Percentiles rank a stretch among this genome's conserved stretches.
Conservation (phyloP, 2,888 invertebrate species). For the Mythimna ferrago region DNA sequence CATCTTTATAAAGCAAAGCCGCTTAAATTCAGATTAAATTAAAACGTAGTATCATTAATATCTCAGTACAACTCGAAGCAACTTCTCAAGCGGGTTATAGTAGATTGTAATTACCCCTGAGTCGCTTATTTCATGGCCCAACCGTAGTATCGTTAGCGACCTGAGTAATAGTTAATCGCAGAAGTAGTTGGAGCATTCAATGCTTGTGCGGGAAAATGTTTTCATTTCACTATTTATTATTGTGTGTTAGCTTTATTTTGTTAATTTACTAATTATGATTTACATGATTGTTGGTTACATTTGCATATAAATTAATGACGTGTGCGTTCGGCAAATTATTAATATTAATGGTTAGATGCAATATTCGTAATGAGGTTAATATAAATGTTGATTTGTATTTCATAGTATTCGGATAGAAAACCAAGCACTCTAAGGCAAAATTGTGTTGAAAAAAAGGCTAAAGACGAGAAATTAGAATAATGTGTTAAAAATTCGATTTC, state of each 20-base stretch:
- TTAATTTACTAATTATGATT: background rate
- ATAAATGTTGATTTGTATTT: background rate
- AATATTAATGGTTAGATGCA: background rate
- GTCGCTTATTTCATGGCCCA: constrained; percentile 57
- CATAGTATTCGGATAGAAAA: background rate
- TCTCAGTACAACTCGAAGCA: constrained; percentile 44
- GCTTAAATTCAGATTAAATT: constrained; percentile 46
- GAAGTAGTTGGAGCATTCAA: constrained; percentile 52
- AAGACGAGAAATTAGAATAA: constrained; percentile 7
- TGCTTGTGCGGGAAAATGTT: constrained; percentile 17
- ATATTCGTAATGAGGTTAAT: background rate
- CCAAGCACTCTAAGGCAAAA: background rate
- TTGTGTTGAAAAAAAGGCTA: background rate
- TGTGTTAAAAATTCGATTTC: constrained; percentile 14
- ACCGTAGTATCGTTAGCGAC: constrained; percentile 58
- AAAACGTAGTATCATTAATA: constrained; percentile 55
- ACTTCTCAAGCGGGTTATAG: constrained; percentile 47
- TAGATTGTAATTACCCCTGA: constrained; percentile 53
- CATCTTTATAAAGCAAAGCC: constrained; percentile 18
- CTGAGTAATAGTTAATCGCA: constrained; percentile 62
- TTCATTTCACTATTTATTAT: background rate
- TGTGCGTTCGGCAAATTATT: background rate
- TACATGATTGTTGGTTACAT: background rate
- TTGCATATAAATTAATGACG: background rate
- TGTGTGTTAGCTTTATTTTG: no score